Conservation (phyloP, 2,113 vertebrate genomes). For the Enhydra lutris region DNA sequence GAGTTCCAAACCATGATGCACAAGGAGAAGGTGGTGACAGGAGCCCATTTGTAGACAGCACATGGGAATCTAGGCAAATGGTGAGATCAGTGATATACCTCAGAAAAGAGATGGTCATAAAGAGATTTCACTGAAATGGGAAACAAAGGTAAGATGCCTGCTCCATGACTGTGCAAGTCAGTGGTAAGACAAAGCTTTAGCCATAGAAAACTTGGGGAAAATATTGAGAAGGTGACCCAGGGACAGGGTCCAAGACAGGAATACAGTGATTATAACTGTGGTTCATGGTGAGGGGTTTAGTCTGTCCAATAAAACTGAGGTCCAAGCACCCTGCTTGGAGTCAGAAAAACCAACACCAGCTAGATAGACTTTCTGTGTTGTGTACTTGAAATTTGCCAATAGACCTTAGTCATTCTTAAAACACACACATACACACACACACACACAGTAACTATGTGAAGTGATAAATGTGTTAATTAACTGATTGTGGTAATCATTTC, state of each 20-base stretch:
- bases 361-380: not conserved
- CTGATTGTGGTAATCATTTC: not conserved
- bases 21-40: not conserved
- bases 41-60: not conserved
- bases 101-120: not conserved
- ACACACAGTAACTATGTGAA: not conserved
- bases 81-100: not conserved
- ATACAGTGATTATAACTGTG: not conserved
- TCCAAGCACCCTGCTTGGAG: not conserved
- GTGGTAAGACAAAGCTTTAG: not conserved
- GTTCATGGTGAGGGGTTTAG: not conserved
- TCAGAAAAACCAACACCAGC: not conserved
- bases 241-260: not conserved
- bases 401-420: not conserved
- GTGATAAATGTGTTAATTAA: not conserved
- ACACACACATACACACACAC: not conserved
- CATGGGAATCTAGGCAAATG: not conserved
- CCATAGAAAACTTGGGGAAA: not conserved
- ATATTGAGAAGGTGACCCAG: not conserved
- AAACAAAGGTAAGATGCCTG: not conserved
- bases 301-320: not conserved
- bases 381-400: not conserved
- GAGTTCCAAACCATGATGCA: not conserved
- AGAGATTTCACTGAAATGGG: not conserved
- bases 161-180: not conserved